These are phyloP conservation scores for Unio pictorum DNA, from an alignment of 2,888 invertebrate species.

Conservation along the genomic window DNA sequence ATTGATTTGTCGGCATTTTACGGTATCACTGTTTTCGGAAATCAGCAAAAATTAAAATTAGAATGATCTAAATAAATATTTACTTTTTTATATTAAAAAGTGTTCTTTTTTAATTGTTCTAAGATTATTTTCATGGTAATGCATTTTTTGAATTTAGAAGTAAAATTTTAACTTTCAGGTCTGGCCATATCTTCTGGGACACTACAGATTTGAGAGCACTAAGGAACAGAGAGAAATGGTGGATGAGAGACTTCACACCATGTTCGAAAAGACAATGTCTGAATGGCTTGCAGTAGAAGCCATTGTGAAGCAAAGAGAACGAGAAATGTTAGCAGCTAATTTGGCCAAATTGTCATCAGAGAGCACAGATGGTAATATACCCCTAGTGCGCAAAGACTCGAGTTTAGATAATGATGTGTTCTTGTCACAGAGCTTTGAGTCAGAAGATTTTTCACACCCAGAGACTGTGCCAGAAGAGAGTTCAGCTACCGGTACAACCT, in stretches of 20 bases:
- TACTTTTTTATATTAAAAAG: too few relatives aligned
- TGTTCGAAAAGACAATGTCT: constrained; percentile 92
- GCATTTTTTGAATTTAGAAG: too few relatives aligned
- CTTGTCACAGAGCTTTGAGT: constrained; percentile 67
- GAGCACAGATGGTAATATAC: constrained; percentile 69
- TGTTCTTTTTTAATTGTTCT: too few relatives aligned
- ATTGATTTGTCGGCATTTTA: too few relatives aligned
- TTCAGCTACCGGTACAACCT: constrained; percentile 61
- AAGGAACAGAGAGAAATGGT: constrained; percentile 58
- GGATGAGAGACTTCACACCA: constrained; percentile 76
- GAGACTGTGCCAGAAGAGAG: constrained; percentile 64
- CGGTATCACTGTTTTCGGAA: too few relatives aligned
- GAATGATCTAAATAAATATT: too few relatives aligned
- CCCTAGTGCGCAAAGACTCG: constrained; percentile 70
- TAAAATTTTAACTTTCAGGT: constrained; percentile 73
- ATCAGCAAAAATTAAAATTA: too few relatives aligned
- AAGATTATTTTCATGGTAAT: too few relatives aligned
- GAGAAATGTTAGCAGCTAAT: constrained; percentile 83
- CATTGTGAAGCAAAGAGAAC: constrained; percentile 78
- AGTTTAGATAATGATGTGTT: constrained; percentile 74
- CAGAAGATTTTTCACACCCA: constrained; percentile 64
- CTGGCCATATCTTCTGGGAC: constrained; percentile 91
- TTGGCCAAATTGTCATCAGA: constrained; percentile 88
- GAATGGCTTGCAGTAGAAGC: constrained; percentile 97
- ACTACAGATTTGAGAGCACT: constrained; percentile 82